A percentile compares a stretch with the other conserved stretches of the same genome.
These are phyloP conservation scores for Elaeidobius kamerunicus DNA, from an alignment of 2,888 invertebrate genomes.

Conservation along the genomic window DNA sequence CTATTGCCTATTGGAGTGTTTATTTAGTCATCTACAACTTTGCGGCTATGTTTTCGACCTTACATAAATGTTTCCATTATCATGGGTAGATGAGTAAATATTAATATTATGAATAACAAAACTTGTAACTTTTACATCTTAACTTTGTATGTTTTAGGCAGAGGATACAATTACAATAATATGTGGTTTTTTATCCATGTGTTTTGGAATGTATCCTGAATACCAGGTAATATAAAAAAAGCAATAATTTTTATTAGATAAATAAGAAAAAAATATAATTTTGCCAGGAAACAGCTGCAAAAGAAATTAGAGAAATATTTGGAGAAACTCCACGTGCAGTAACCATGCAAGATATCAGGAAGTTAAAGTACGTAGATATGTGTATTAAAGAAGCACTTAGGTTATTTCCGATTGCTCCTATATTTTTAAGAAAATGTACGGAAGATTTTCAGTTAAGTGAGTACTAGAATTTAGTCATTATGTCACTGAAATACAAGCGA, in stretches of 20 bases:
- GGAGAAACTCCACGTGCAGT: slow-evolving; percentile 34
- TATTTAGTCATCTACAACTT: too few relatives aligned
- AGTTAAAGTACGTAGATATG: slow-evolving; percentile 40
- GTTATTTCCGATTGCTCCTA: slow-evolving; percentile 42
- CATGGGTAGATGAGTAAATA: too few relatives aligned
- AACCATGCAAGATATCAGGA: slow-evolving; percentile 36
- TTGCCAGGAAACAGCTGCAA: slow-evolving; percentile 34
- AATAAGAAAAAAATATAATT: neutral
- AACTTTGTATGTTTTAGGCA: slow-evolving; percentile 34
- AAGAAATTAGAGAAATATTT: slow-evolving; percentile 39
- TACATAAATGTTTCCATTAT: too few relatives aligned
- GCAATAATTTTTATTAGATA: neutral
- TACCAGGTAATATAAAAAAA: slow-evolving; percentile 38
- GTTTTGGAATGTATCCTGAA: slow-evolving; percentile 45
- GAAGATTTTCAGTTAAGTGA: slow-evolving; percentile 40
- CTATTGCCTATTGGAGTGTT: too few relatives aligned
- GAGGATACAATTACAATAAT: slow-evolving; percentile 41
- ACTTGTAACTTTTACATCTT: neutral
- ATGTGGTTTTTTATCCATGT: slow-evolving; percentile 34
- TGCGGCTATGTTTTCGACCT: too few relatives aligned
- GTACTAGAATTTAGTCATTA: too few relatives aligned
- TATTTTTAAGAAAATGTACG: slow-evolving; percentile 37
- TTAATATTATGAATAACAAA: too few relatives aligned
- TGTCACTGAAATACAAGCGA: neutral
- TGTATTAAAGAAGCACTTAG: slow-evolving; percentile 42